Evolutionary conservation across 2,888 invertebrate species (phyloP), one percentile per base, ranked within the genome.

Genomic region (Tenthredo mesomela): DNA sequence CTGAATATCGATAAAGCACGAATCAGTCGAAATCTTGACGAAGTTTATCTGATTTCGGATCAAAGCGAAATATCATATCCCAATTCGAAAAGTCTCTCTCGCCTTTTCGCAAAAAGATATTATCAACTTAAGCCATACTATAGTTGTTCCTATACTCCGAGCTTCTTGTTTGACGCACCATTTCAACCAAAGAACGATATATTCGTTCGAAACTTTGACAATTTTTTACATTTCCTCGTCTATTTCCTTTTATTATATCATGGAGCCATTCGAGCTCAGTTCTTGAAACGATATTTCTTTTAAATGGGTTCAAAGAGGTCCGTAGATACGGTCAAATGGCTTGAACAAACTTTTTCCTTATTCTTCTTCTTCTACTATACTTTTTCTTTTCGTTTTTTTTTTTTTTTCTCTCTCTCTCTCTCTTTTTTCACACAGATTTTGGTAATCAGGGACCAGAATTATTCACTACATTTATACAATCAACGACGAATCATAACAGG

Each of bases 231-330:
- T 61, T 80, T n/a, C 58, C 29, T 80, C 80, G 58, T 80, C 21
- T 58, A 40, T 80, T 80, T 80, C 25, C 25, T 78, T 78, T 78
- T 61, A 50, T 78, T 58, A 77, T 77, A 77, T 77, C 77, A 54
- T 21, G 50, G 29, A 54, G 43, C 58, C 10, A 58, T 80, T 58
- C 58, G 54, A 77, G 12, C 58, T 29, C 37, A 58, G 80, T 80
- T 80, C 50, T n/a, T 50, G 80, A 61, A 80, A 80, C 80, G 80
- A 80, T 80, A 80, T 80, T 80, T 80, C 80, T 80, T 61, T 40
- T 37, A 61, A 80, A 80, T 80, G 77, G 77, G 29, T 77, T 47
- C 47, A 77, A 77, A 77, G 50, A 77, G 54, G n/a, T 47, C 37
- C 77, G 50, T 50, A 77, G 77, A 50, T 77, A 77, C 54, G 77